Base-by-base conservation (phyloP, 2,797 vertebrate species). In the Hemitrygon akajei region DNA sequence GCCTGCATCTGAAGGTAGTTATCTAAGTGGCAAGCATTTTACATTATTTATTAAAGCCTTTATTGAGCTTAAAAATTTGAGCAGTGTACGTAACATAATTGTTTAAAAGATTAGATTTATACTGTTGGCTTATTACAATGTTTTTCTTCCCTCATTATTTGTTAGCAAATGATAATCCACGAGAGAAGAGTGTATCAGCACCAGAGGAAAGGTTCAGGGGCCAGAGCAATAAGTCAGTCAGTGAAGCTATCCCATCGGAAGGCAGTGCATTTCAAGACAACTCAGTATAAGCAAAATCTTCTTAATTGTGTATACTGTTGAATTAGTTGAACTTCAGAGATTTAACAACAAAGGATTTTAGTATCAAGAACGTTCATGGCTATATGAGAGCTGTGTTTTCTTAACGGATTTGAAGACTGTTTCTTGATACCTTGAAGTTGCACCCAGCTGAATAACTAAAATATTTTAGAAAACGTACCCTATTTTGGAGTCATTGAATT, bases 1-100 rank as follows among this genome's bases (percentile, higher is more conserved):
- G 93, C 97, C 98, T 94, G 96, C 97, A 94, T 97, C 98, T 96
- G 98, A 99, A 97, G 98, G 99, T 98, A 97, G 1, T 22, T 56
- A 56, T 75, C 69, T 75, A 47, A 27, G 12, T 12, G 2, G 40
- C 37, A 16, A 87, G 20, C 2, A 75, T 76, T 87, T 73, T 73
- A 76, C 66, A 6, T 37, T 56, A 4, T 11, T 76, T 37, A 89
- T 86, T 11, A 47, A 73, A 37, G 18, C 14, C 69, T 73, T 7
- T 11, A 73, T 22, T 25, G 69, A 92, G 75, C 27, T 75, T 92
- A 22, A 30, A 91, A 73, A 47, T 37, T 34, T 79, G 77, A 66
- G 18, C 76, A 79, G 76, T 80, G 60, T 76, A 60, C 69, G 11
- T 63, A 81, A 27, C 3, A 93, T 22, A 93, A 79, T 92, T 75